Base-by-base conservation (phyloP, 2,888 invertebrate species). In the Netelia inedita region DNA sequence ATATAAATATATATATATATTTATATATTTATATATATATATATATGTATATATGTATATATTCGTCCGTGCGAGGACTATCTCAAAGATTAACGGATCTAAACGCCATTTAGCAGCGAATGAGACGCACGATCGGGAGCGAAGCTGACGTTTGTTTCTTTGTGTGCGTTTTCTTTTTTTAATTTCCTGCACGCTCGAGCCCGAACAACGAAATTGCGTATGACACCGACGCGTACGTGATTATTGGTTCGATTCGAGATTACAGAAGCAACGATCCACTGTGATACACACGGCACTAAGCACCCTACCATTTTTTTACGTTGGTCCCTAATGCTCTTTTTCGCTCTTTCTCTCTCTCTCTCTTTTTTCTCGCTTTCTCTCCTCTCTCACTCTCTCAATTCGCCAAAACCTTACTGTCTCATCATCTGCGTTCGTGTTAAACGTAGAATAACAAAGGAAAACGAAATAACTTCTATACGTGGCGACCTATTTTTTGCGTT, bases 251-350 rank as follows among this genome's bases (percentile, higher is more conserved):
- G 79, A 71, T 79, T 71, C 41, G 23, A 43, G 65, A 66, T 68
- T 81, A 85, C 80, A 78, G 79, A 79, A 53, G 88, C 86, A 89
- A 91, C 90, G 90, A 91, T 89, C 89, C 89, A 91, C 89, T 86
- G 89, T 87, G 86, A 28, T 14, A 88, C 88, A 86, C 86, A 87
- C 88, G 86, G 86, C 87, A 88, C 79, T 85, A 78, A 78, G 85
- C 86, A 88, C 83, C 83, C 88, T 85, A 86, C 78, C 86, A 85
- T 87, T 65, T 71, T 74, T 71, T 83, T 76, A 88, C 82, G 90
- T 92, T 92, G 91, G 91, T 92, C 91, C 91, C 91, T 91, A 88
- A 90, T 91, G 88, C 88, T 91, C 89, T 87, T 83, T 72, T 71
- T 73, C 80, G 71, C 78, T 78, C 80, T 57, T 75, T 73, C 72